A percentile compares a stretch with the other conserved stretches of the same genome.
phyloP scores from a whole-genome alignment of 2,113 vertebrate genomes.

The Candoia aspera region DNA sequence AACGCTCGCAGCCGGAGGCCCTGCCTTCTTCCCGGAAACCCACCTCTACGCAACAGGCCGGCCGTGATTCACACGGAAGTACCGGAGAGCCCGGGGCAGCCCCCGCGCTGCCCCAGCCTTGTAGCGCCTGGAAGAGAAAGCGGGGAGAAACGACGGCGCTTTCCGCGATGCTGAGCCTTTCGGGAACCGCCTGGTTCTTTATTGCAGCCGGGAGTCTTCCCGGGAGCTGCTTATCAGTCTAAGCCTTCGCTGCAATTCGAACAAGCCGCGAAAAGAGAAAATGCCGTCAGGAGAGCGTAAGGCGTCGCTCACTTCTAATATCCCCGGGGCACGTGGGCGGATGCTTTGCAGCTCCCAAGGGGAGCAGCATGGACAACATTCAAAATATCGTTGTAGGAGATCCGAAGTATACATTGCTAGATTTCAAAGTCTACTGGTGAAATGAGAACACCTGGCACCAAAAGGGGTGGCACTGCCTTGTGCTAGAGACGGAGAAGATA shows the following conservation, averaged over 20 bases:
- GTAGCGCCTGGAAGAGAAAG: not conserved
- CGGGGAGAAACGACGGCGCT: not conserved
- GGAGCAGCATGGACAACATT: not conserved
- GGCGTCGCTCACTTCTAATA: not conserved
- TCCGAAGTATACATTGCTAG: no score
- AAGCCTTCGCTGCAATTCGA: not conserved
- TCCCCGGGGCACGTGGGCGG: no score
- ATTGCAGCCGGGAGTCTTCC: not conserved
- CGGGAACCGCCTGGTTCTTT: not conserved
- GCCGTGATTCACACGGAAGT: no score
- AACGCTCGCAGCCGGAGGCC: not conserved
- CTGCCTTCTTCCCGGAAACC: not conserved
- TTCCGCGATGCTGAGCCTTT: not conserved
- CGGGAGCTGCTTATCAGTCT: not conserved
- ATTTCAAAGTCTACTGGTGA: not conserved
- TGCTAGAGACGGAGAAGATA: no score
- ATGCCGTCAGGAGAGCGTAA: not conserved
- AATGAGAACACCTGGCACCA: no score
- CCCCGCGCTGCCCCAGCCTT: not conserved
- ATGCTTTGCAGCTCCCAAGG: no score
- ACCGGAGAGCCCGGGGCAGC: no score
- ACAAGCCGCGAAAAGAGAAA: not conserved
- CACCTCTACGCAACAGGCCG: not conserved
- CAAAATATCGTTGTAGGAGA: not conserved
- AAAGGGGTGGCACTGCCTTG: no score